These are phyloP conservation scores for Pseudomyrmex pallidus DNA, from an alignment of 1,140 invertebrate species.

Conservation along the genomic window DNA sequence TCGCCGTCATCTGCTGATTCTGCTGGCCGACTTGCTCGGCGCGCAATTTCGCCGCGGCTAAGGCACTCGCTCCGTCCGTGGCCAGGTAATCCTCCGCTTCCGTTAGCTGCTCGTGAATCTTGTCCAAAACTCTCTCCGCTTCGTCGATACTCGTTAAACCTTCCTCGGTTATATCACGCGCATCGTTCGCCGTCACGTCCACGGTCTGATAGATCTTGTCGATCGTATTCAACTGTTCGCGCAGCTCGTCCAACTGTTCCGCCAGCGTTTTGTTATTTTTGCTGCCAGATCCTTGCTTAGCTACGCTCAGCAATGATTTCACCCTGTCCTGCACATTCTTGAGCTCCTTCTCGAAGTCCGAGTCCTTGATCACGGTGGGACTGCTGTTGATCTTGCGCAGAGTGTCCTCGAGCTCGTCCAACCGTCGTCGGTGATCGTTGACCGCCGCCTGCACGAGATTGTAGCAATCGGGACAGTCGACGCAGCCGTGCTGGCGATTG, in stretches of 20 bases:
- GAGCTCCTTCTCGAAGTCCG: conserved; percentile 92
- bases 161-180: conserved; percentile 87
- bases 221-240: conserved; percentile 88
- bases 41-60: conserved; percentile 92
- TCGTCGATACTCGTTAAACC: conserved; percentile 90
- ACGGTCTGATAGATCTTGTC: conserved; percentile 88
- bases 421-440: conserved; percentile 91
- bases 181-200: conserved; percentile 87
- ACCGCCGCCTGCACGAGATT: conserved; percentile 96
- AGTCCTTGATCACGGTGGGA: conserved; percentile 93
- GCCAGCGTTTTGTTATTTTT: conserved; percentile 87
- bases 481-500: conserved; percentile 93
- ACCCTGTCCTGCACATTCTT: conserved; percentile 90
- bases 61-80: conserved; percentile 91
- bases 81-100: conserved; percentile 91
- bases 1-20: conserved; percentile 95
- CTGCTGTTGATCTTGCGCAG: conserved; percentile 89
- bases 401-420: conserved; percentile 90
- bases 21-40: conserved; percentile 95
- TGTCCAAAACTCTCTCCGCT: conserved; percentile 90
- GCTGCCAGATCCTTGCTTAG: conserved; percentile 88
- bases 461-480: conserved; percentile 97
- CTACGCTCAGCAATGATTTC: conserved; percentile 89
- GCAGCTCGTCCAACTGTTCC: conserved; percentile 89
- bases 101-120: conserved; percentile 89